phyloP scores from a whole-genome alignment of 53 echinoderm and acorn worm species.

The Paracentrotus lividus region DNA sequence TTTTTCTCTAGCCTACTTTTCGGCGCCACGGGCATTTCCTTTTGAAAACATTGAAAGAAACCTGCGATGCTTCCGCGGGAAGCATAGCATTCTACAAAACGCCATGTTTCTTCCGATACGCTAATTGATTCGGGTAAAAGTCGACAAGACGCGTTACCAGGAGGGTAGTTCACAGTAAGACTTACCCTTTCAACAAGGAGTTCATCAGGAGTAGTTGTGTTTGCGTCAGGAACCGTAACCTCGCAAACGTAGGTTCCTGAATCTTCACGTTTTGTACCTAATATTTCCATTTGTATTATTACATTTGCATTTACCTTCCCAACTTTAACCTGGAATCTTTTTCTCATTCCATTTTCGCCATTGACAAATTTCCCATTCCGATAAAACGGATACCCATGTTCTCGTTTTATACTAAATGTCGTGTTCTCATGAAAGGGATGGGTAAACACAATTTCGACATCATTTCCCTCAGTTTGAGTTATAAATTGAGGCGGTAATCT shows the following conservation, averaged over 20 bases:
- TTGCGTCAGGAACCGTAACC: not conserved
- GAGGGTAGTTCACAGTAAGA: conserved; percentile 14
- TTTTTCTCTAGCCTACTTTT: not conserved
- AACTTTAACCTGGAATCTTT: not conserved
- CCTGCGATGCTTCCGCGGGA: not conserved
- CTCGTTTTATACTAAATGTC: not conserved
- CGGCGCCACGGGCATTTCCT: not conserved
- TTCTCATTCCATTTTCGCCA: not conserved
- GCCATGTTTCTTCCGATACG: not conserved
- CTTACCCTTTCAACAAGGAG: not conserved
- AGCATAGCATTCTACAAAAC: conserved; percentile 5
- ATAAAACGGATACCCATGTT: conserved; percentile 11
- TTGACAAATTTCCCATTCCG: not conserved
- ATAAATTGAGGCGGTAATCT: not conserved
- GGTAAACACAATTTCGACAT: not conserved
- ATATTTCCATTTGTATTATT: conserved; percentile 9
- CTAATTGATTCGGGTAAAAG: not conserved
- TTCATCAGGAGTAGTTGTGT: not conserved
- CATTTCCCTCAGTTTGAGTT: not conserved
- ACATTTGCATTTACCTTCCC: not conserved
- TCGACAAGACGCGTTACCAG: not conserved
- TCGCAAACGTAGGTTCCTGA: conserved; percentile 3
- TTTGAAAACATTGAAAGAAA: not conserved
- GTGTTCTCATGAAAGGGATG: not conserved
- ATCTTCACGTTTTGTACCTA: not conserved